phyloP scores from a whole-genome alignment of 2,888 invertebrate species.

The Drosophila basisetae region DNA sequence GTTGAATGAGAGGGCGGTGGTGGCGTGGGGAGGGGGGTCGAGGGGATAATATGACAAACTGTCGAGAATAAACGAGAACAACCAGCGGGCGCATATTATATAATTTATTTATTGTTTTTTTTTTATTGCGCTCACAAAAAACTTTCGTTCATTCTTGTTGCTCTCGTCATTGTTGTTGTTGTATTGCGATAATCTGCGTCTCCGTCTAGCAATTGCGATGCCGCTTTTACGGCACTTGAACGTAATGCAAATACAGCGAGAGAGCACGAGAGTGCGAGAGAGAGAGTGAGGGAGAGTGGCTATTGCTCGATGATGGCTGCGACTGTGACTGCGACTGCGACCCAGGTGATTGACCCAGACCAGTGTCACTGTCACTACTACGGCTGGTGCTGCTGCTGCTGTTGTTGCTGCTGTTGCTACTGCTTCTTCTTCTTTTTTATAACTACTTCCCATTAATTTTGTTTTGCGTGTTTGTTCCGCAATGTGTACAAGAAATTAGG shows the following conservation, averaged over 20 bases:
- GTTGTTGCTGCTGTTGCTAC: neutral
- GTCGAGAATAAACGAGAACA: conserved; percentile 31
- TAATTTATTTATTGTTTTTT: conserved; percentile 60
- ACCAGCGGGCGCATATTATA: conserved; percentile 50
- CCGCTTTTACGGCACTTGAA: conserved; percentile 34
- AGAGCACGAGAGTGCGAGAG: conserved; percentile 2
- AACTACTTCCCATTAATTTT: conserved; percentile 15
- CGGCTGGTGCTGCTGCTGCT: neutral
- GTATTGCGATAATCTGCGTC: conserved; percentile 48
- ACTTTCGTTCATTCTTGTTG: conserved; percentile 20
- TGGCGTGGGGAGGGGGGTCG: neutral
- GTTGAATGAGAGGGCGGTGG: neutral
- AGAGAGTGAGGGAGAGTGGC: conserved; percentile 9
- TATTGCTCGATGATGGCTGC: conserved; percentile 38
- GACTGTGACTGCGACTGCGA: conserved; percentile 45
- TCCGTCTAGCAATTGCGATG: conserved; percentile 44
- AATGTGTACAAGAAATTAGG: conserved; percentile 28
- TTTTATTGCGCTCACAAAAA: conserved; percentile 29
- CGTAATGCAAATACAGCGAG: conserved; percentile 49
- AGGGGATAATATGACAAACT: conserved; percentile 26
- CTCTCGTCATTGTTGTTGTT: conserved; percentile 4
- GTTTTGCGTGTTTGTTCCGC: conserved; percentile 35
- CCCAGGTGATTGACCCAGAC: conserved; percentile 75
- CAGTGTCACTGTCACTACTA: conserved; percentile 51
- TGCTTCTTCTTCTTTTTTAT: neutral